Evolutionary conservation across 2,113 vertebrate genomes (phyloP), one percentile per base, ranked within the genome.

Genomic region (Amphiprion ocellaris): DNA sequence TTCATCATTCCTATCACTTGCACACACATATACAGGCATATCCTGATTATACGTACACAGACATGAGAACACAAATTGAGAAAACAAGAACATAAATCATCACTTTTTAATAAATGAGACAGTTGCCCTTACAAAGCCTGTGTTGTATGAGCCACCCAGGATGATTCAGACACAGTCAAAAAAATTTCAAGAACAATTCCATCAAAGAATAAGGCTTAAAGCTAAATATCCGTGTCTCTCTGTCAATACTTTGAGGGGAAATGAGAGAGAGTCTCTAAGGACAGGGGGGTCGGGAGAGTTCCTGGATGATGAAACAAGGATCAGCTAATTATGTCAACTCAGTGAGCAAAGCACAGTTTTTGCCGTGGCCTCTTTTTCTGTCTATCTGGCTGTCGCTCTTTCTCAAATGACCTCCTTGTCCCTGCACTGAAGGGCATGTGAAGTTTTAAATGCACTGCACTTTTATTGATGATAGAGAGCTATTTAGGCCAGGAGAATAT

Each of bases 301-400:
- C 53, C 58, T 69, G 39, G 52, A 77, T 74, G 80, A 80, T 79
- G 64, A 89, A 68, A 89, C 53, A 82, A 66, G 39, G 73, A 76
- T 69, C 70, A 63, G 69, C 83, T 81, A 84, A 83, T 88, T 81
- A 83, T 80, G 66, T 80, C 54, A 33, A 66, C 81, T 67, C 69
- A 21, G 33, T 53, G 53, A 82, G 71, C 28, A 79, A 77, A 80
- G 30, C 52, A 47, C 14, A 16, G 21, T 77, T 79, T 64, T 67
- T 76, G 69, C 52, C 54, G 41, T 33, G 19, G 65, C 24, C 41
- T 79, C 53, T 54, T 54, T 47, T 44, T 24, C 30, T 46, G 24
- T 71, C 11, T 68, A 16, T 24, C 10, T 39, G 10, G 16, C 9
- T 60, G 46, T 72, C 17, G 1, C 61, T 37, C 63, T 66, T 61